Conservation (phyloP, 2,888 invertebrate genomes). For the Nomada lathburiana region DNA sequence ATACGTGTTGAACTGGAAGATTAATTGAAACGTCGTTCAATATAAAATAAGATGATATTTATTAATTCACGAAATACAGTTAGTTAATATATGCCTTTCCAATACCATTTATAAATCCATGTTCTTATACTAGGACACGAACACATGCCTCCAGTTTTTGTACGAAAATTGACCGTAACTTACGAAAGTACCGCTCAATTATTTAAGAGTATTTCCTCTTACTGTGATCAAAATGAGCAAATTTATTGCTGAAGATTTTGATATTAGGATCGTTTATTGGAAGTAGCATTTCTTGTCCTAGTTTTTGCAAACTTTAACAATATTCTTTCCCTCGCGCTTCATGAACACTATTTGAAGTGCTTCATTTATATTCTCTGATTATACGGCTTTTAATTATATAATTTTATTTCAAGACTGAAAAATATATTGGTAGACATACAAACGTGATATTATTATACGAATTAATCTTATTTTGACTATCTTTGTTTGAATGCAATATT, state of each 20-base stretch:
- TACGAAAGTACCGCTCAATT: conserved; percentile 12
- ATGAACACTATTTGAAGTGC: not conserved
- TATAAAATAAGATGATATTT: conserved; percentile 82
- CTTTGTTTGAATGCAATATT: conserved; percentile 11
- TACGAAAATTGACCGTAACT: conserved; percentile 21
- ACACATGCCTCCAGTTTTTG: conserved; percentile 50
- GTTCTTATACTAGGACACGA: conserved; percentile 70
- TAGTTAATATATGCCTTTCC: conserved; percentile 75
- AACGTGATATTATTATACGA: conserved; percentile 36
- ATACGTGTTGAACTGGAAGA: conserved; percentile 51
- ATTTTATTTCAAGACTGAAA: conserved; percentile 51
- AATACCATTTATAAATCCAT: conserved; percentile 75
- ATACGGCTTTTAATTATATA: conserved; percentile 28
- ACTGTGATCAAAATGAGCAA: conserved; percentile 64
- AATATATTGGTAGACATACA: conserved; percentile 54
- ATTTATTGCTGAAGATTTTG: conserved; percentile 70
- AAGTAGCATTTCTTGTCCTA: conserved; percentile 64
- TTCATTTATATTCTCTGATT: conserved; percentile 3
- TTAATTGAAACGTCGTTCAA: conserved; percentile 69
- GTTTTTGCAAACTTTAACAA: conserved; percentile 51
- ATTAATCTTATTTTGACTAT: conserved; percentile 27
- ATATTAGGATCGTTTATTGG: conserved; percentile 28
- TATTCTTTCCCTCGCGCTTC: conserved; percentile 22
- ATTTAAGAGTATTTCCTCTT: conserved; percentile 19
- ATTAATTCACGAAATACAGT: conserved; percentile 80